Percentiles rank a stretch among this genome's conserved stretches.
These are phyloP conservation scores for Ammospiza nelsoni DNA, from an alignment of 2,113 vertebrate species.

Conservation along the genomic window DNA sequence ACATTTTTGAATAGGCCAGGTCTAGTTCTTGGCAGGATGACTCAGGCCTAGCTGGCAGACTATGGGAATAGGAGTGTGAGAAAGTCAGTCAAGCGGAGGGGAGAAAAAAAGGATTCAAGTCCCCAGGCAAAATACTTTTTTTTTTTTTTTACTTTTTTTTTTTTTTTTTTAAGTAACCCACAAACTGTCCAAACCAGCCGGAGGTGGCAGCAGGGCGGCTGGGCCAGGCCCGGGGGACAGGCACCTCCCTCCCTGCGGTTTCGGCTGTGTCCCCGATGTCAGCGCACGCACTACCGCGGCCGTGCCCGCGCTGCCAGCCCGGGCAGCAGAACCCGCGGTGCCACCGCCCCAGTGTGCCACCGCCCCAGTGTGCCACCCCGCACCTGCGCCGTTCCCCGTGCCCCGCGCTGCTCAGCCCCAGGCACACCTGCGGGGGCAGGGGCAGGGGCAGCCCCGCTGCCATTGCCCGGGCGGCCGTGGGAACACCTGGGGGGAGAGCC, in stretches of 20 bases:
- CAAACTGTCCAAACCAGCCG: background rate
- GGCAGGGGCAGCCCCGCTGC: background rate
- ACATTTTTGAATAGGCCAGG: slow-evolving; percentile 74
- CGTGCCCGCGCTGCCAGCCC: background rate
- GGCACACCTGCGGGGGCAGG: background rate
- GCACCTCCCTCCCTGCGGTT: background rate
- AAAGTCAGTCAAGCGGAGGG: slow-evolving; percentile 88
- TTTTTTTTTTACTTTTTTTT: background rate
- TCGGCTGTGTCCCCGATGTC: background rate
- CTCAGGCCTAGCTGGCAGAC: slow-evolving; percentile 80
- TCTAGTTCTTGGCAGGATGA: slow-evolving; percentile 78
- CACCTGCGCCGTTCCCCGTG: background rate
- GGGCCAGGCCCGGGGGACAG: background rate
- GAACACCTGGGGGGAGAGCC: background rate
- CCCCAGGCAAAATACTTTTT: slow-evolving; percentile 62
- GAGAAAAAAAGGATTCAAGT: background rate
- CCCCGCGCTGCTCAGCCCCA: background rate
- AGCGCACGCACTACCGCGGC: background rate
- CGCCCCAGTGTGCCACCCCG: no score
- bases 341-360: background rate
- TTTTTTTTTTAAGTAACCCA: slow-evolving; percentile 37
- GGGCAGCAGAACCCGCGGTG: background rate
- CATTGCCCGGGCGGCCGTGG: background rate
- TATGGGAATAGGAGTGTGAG: slow-evolving; percentile 91
- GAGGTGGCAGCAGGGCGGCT: background rate